Evolutionary conservation across 92 coral and sea anemone genomes (phyloP).

Genomic region (Actinostola sp.): DNA sequence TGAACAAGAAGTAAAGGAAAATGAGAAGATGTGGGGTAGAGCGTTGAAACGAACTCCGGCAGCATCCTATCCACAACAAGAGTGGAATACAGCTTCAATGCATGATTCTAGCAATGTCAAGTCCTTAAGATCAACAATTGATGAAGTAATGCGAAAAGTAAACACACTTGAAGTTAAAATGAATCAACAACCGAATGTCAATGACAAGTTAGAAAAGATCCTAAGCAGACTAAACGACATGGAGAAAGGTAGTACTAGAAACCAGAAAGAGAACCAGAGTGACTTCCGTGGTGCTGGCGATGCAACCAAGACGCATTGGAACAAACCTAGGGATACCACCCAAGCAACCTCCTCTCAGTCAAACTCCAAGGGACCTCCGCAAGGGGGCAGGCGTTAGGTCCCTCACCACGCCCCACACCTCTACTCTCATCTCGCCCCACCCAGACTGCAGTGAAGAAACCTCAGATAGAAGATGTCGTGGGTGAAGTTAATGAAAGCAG

Average conservation of each 20-base stretch:
- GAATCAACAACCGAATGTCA: neutral
- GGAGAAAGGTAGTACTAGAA: too few species aligned
- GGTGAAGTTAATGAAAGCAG: conserved; percentile 53
- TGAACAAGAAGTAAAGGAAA: conserved; percentile 22
- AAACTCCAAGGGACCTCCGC: conserved; percentile 39
- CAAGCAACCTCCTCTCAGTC: too few species aligned
- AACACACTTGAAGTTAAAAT: neutral
- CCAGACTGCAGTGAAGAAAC: neutral
- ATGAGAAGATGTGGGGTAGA: neutral
- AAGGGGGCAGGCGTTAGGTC: conserved; percentile 54
- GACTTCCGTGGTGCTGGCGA: too few species aligned
- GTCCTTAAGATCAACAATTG: neutral
- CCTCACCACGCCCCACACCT: too few species aligned
- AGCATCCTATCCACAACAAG: neutral
- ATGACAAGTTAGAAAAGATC: neutral
- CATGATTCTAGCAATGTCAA: neutral
- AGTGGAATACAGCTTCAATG: neutral
- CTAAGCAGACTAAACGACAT: neutral
- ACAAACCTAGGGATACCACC: too few species aligned
- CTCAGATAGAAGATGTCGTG: conserved; percentile 19
- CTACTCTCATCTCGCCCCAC: neutral
- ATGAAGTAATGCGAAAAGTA: neutral
- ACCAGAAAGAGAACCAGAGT: conserved; percentile 15
- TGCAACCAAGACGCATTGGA: too few species aligned
- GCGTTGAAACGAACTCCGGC: neutral